Evolutionary conservation across 2,888 invertebrate genomes (phyloP).

Genomic region (Epistrophella euchroma): DNA sequence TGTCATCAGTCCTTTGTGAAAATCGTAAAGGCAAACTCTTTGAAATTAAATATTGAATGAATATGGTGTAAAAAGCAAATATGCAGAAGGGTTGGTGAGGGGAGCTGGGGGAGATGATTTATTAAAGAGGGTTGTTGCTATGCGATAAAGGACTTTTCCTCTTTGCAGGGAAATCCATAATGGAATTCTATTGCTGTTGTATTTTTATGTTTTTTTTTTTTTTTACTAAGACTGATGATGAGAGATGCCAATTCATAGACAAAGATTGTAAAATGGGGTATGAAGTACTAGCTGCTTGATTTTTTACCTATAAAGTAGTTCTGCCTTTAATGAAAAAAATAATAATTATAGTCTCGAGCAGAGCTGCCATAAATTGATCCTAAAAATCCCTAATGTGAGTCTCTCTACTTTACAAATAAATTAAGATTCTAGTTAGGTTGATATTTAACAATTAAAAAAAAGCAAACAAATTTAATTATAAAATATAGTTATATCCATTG

Average conservation of each 20-base stretch:
- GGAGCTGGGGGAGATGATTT: conserved; percentile 41
- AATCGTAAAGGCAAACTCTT: conserved; percentile 59
- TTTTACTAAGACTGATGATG: conserved; percentile 65
- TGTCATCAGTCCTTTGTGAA: conserved; percentile 53
- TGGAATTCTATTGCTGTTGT: conserved; percentile 48
- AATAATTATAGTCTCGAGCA: conserved; percentile 7
- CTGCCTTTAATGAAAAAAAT: conserved; percentile 3
- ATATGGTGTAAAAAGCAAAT: neutral
- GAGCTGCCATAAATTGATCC: conserved; percentile 33
- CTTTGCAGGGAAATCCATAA: conserved; percentile 5
- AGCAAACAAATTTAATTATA: conserved; percentile 37
- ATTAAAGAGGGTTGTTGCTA: conserved; percentile 51
- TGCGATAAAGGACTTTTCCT: conserved; percentile 46
- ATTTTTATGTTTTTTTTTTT: conserved; percentile 42
- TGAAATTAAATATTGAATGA: conserved; percentile 34
- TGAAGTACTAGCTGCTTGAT: conserved; percentile 6
- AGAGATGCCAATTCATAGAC: conserved; percentile 53
- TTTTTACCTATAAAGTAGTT: conserved; percentile 15
- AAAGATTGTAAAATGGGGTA: neutral
- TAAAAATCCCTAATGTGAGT: conserved; percentile 38
- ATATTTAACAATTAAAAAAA: conserved; percentile 39
- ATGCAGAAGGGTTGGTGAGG: neutral
- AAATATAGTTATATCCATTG: conserved; percentile 44
- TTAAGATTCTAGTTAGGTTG: conserved; percentile 68
- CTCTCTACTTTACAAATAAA: conserved; percentile 45